Percentiles rank a stretch among this genome's conserved stretches.
Conservation (phyloP, 2,113 vertebrate species). For the Heterochromis multidens region DNA sequence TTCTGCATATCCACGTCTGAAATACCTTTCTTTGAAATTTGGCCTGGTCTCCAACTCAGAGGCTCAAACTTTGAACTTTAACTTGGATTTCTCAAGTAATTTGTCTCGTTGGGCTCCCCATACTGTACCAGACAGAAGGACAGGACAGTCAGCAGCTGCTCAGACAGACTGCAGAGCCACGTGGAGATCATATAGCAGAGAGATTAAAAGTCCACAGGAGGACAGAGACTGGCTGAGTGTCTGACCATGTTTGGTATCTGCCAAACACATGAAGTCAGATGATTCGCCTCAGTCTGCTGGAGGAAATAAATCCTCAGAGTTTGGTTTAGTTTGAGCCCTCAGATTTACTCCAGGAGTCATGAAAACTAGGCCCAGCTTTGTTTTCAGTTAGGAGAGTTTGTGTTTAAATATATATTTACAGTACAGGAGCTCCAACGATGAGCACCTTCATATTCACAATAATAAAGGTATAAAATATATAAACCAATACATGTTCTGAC, state of each 20-base stretch:
- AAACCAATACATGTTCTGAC: no score
- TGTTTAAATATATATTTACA: background rate
- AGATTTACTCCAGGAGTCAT: background rate
- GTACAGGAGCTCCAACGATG: background rate
- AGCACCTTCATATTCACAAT: rapidly evolving
- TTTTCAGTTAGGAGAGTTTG: no score
- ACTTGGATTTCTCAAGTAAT: background rate
- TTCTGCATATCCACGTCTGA: background rate
- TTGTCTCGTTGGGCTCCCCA: background rate
- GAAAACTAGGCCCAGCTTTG: background rate
- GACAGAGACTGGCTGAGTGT: background rate
- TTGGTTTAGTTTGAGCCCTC: background rate
- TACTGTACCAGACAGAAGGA: background rate
- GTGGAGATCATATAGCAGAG: constrained; percentile 7
- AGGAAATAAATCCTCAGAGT: background rate
- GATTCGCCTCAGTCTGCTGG: background rate
- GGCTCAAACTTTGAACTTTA: background rate
- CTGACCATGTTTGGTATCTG: background rate
- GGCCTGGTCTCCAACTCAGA: background rate
- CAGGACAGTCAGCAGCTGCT: constrained; percentile 8
- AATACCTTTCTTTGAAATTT: background rate
- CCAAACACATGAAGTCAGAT: background rate
- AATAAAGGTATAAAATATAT: background rate
- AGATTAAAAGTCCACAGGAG: background rate
- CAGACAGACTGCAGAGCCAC: background rate